phyloP scores from a whole-genome alignment of 2,888 invertebrate species.

The Cataglyphis livida region DNA sequence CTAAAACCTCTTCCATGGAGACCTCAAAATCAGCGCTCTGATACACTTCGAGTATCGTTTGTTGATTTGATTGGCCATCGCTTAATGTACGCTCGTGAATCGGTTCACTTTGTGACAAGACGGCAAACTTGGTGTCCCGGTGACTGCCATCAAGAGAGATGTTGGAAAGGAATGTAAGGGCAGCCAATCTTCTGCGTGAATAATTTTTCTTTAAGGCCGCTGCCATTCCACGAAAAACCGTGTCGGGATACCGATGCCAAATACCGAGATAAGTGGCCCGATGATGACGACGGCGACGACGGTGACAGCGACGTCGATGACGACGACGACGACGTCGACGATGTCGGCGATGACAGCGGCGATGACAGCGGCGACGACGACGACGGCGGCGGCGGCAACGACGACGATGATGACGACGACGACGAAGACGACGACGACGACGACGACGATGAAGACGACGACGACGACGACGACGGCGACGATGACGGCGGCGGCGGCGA shows the following conservation, averaged over 20 bases:
- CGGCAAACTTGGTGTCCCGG: conserved; percentile 89
- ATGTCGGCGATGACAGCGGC: no score
- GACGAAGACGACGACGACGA: no score
- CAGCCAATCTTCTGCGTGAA: conserved; percentile 95
- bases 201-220: conserved; percentile 87
- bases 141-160: conserved; percentile 97
- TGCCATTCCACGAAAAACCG: conserved; percentile 85
- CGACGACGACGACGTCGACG: neutral
- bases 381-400: neutral
- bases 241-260: conserved; percentile 55
- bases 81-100: conserved; percentile 71
- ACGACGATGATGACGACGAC: neutral
- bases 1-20: conserved; percentile 82
- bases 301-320: neutral
- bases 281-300: conserved; percentile 14
- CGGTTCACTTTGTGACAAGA: conserved; percentile 82
- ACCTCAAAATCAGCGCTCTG: conserved; percentile 70
- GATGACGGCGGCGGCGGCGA: neutral
- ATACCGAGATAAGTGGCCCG: conserved; percentile 54
- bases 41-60: conserved; percentile 58
- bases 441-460: neutral
- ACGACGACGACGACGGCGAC: no score
- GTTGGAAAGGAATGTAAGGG: conserved; percentile 97
- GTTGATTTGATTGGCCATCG: conserved; percentile 71
- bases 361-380: neutral